These are phyloP conservation scores for Anneissia japonica DNA, from an alignment of 35 echinoderm and acorn worm genomes.

Conservation along the genomic window DNA sequence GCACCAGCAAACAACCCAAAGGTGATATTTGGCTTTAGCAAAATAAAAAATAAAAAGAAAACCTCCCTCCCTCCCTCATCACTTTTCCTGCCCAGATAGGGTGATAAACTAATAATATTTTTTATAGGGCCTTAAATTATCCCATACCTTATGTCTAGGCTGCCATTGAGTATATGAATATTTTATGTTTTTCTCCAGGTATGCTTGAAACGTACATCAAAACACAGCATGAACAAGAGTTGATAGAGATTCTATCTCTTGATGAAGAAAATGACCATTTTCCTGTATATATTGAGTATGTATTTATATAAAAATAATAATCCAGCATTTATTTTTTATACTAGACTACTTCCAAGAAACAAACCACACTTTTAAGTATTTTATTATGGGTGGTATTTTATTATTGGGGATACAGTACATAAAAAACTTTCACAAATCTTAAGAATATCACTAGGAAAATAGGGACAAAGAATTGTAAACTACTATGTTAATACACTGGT, in stretches of 20 bases:
- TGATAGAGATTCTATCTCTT: constrained; percentile 52
- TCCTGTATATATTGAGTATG: constrained; percentile 71
- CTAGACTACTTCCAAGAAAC: background rate
- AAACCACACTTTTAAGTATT: background rate
- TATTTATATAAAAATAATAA: background rate
- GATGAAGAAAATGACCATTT: constrained; percentile 64
- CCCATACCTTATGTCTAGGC: too few relatives aligned
- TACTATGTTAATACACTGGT: too few relatives aligned
- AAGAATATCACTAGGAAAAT: background rate
- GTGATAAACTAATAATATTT: too few relatives aligned
- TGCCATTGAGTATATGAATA: too few relatives aligned
- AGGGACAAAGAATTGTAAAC: background rate
- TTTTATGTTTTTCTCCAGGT: constrained; percentile 21
- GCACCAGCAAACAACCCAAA: too few relatives aligned
- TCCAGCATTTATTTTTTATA: background rate
- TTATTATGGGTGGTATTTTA: background rate
- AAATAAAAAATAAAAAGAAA: too few relatives aligned
- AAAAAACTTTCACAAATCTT: background rate
- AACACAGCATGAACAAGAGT: constrained; percentile 56
- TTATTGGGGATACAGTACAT: background rate
- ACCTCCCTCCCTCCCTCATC: too few relatives aligned
- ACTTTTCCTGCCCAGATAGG: too few relatives aligned
- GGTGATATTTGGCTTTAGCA: too few relatives aligned
- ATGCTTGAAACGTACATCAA: constrained; percentile 66
- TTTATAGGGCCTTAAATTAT: too few relatives aligned